A percentile compares a stretch with the other conserved stretches of the same genome.
These are phyloP conservation scores for Balearica regulorum DNA, from an alignment of 2,797 vertebrate genomes.

Conservation along the genomic window DNA sequence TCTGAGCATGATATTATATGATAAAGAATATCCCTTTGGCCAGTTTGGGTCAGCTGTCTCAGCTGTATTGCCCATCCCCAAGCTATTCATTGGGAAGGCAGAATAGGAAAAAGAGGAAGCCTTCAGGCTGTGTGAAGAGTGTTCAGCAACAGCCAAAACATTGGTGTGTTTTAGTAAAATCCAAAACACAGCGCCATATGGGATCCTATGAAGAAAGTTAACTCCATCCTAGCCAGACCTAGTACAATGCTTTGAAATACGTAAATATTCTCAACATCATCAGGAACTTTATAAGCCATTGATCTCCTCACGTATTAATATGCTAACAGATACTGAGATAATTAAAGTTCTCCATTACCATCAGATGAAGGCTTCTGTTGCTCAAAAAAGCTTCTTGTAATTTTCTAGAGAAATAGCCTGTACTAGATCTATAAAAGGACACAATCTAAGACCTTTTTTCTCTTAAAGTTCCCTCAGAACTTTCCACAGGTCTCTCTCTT, in stretches of 20 bases:
- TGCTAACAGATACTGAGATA: neutral
- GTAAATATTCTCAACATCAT: neutral
- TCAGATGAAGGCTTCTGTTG: neutral
- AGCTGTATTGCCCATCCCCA: neutral
- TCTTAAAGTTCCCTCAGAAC: neutral
- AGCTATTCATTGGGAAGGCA: neutral
- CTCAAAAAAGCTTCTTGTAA: neutral
- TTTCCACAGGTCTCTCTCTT: neutral
- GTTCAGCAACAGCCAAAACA: neutral
- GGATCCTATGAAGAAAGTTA: neutral
- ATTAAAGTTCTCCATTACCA: neutral
- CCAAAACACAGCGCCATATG: neutral
- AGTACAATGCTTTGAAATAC: neutral
- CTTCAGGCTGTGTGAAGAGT: neutral
- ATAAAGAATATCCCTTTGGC: neutral
- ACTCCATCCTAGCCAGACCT: neutral
- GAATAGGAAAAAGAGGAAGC: neutral
- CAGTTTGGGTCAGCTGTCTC: neutral
- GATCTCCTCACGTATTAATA: neutral
- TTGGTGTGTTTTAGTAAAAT: neutral
- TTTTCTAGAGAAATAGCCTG: neutral
- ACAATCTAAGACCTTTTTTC: neutral
- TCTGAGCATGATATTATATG: neutral
- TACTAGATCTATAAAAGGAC: neutral
- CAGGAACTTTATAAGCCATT: neutral